Evolutionary conservation across 2,888 invertebrate species (phyloP).

Genomic region (Chymomyza amoena): DNA sequence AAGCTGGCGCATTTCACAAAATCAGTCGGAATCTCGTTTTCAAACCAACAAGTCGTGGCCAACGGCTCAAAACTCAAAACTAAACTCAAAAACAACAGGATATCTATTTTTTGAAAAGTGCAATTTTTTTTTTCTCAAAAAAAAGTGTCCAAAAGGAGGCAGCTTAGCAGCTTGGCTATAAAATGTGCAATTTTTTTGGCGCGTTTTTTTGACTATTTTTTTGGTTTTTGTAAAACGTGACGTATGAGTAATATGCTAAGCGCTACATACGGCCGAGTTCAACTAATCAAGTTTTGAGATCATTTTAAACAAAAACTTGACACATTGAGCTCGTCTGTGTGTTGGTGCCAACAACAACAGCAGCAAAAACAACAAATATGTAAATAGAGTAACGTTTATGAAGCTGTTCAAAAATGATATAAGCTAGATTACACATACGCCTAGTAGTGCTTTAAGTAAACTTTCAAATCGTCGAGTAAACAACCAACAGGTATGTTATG

Average conservation of each 20-base stretch:
- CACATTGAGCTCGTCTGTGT: conserved; percentile 64
- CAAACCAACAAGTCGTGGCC: conserved; percentile 69
- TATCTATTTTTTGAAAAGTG: background rate
- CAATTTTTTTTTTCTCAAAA: background rate
- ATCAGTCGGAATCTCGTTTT: conserved; percentile 76
- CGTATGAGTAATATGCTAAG: background rate
- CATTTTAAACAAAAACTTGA: conserved; percentile 62
- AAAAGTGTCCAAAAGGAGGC: too few relatives aligned
- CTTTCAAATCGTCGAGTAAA: too few relatives aligned
- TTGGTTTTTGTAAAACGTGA: background rate
- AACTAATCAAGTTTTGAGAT: conserved; percentile 66
- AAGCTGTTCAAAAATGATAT: background rate
- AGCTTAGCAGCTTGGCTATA: background rate
- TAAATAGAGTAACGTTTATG: background rate
- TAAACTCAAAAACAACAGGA: background rate
- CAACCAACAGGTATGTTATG: too few relatives aligned
- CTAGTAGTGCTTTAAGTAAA: too few relatives aligned
- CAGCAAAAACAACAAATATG: background rate
- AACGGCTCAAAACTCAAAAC: conserved; percentile 20
- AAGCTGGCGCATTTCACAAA: conserved; percentile 62
- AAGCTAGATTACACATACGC: background rate
- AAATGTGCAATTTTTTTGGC: background rate
- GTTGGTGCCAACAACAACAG: conserved; percentile 3
- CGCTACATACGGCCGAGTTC: conserved; percentile 51
- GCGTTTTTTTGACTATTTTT: background rate